A percentile compares a stretch with the other conserved stretches of the same genome.
Evolutionary conservation across 2,113 vertebrate genomes (phyloP).

Genomic region (Pygoscelis adeliae): DNA sequence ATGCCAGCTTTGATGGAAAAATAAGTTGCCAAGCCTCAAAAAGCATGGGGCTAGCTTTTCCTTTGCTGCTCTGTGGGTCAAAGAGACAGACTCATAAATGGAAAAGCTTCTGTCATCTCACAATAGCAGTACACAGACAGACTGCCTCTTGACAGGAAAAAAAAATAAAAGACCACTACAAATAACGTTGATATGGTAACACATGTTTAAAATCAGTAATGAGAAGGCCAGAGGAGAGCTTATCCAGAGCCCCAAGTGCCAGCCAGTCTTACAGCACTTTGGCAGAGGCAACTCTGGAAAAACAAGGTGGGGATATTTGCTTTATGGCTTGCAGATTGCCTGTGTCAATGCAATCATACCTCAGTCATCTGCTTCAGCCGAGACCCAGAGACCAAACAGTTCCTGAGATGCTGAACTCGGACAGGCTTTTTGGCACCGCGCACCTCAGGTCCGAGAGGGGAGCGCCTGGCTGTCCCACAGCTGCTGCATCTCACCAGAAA

Average conservation of each 20-base stretch:
- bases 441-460: rapidly evolving
- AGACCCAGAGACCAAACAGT: background rate
- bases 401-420: rapidly evolving
- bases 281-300: background rate
- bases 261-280: background rate
- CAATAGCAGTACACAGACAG: background rate
- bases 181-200: background rate
- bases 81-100: background rate
- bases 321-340: background rate
- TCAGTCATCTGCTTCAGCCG: background rate
- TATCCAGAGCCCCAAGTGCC: background rate
- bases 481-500: background rate
- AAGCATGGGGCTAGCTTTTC: background rate
- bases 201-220: slow-evolving; percentile 26
- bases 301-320: background rate
- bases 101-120: slow-evolving; percentile 23
- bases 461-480: background rate
- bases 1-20: slow-evolving; percentile 40
- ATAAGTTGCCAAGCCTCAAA: background rate
- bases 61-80: background rate
- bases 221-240: background rate
- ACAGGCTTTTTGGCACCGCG: background rate
- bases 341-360: background rate
- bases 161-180: background rate
- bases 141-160: background rate